Conservation (phyloP, 2,797 vertebrate genomes). For the Ataeniobius toweri region DNA sequence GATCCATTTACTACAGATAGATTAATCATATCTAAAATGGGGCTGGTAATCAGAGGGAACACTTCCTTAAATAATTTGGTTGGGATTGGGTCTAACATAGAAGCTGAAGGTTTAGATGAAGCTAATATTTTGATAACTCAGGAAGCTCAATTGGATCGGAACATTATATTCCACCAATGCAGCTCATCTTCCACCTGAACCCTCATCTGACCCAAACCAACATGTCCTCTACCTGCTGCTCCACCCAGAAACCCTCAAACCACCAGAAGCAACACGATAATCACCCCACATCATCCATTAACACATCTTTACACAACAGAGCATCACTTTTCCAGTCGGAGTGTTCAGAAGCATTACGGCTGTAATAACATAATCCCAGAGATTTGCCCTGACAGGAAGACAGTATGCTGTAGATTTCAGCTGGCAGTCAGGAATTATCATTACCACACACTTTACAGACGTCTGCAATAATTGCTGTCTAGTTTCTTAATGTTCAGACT, state of each 20-base stretch:
- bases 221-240: slow-evolving; percentile 23
- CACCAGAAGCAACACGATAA: not conserved
- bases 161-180: slow-evolving; percentile 41
- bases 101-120: too few relatives aligned
- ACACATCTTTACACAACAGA: slow-evolving; percentile 18
- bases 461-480: slow-evolving; percentile 17
- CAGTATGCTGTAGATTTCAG: slow-evolving; percentile 69
- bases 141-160: too few relatives aligned
- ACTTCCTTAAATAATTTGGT: too few relatives aligned
- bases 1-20: too few relatives aligned
- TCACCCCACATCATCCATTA: not conserved
- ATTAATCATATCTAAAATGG: too few relatives aligned
- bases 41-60: too few relatives aligned
- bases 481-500: slow-evolving; percentile 9
- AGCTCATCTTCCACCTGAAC: slow-evolving; percentile 40
- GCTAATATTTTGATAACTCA: too few relatives aligned
- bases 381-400: slow-evolving; percentile 65
- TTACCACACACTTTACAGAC: slow-evolving; percentile 32
- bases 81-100: too few relatives aligned
- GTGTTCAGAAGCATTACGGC: slow-evolving; percentile 54
- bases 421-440: slow-evolving; percentile 62
- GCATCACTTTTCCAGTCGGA: slow-evolving; percentile 7
- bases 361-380: slow-evolving; percentile 74
- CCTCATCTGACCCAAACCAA: not conserved
- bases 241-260: too few relatives aligned